These are phyloP conservation scores for Choloepus didactylus DNA, from an alignment of 2,797 vertebrate genomes.

Conservation along the genomic window DNA sequence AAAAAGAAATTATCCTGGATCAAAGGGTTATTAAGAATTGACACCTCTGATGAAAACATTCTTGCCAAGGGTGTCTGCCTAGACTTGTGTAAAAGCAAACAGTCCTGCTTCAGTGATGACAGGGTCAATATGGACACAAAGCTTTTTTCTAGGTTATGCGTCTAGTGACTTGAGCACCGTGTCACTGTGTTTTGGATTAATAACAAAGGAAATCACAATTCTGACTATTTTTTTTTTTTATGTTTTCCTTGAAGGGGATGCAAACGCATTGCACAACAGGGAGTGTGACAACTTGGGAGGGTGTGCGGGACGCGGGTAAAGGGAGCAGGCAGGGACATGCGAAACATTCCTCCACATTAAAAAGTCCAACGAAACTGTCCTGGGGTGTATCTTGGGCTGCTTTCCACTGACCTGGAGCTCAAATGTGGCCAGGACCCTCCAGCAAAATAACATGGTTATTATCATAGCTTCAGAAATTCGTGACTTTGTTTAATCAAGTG, in stretches of 20 bases:
- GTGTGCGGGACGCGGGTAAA: background rate
- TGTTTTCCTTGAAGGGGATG: slow-evolving; percentile 44
- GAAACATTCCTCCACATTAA: background rate
- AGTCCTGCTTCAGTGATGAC: background rate
- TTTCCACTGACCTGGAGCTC: background rate
- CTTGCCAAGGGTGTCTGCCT: slow-evolving; percentile 25
- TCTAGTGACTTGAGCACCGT: background rate
- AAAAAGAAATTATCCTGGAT: slow-evolving; percentile 7
- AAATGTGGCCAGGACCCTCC: background rate
- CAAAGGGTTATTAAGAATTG: slow-evolving; percentile 55
- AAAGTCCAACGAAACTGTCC: slow-evolving; percentile 5
- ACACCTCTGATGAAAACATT: background rate
- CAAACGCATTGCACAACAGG: background rate
- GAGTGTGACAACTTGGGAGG: background rate
- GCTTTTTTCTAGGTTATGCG: background rate
- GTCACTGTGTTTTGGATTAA: background rate
- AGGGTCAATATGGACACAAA: background rate
- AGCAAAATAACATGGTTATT: background rate
- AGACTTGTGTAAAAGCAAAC: background rate
- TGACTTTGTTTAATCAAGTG: background rate
- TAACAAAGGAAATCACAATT: slow-evolving; percentile 24
- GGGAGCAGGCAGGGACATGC: background rate
- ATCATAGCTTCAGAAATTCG: background rate
- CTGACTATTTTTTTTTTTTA: background rate
- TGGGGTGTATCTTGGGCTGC: background rate